Percentiles rank a stretch among this genome's conserved stretches.
These are phyloP conservation scores for Cossypha niveicapilla DNA, from an alignment of 2,797 vertebrate genomes.

Conservation along the genomic window DNA sequence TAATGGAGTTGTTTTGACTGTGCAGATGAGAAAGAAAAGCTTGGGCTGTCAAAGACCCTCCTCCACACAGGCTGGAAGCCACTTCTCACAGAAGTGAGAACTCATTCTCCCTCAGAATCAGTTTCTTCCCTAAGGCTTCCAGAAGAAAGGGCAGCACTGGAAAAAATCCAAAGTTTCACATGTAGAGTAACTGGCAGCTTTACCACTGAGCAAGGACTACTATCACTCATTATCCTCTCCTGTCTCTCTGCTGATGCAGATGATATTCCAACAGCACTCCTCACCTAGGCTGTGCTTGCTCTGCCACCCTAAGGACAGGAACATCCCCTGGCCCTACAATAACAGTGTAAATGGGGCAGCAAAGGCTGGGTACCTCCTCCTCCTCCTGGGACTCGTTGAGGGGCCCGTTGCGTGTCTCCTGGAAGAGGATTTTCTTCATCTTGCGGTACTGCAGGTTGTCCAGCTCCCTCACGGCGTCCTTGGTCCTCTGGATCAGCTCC, in stretches of 20 bases:
- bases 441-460: slow-evolving; percentile 89
- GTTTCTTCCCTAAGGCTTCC: not conserved
- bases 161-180: not conserved
- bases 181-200: not conserved
- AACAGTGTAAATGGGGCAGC: not conserved
- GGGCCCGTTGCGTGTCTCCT: slow-evolving; percentile 91
- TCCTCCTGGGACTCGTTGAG: slow-evolving; percentile 94
- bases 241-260: not conserved
- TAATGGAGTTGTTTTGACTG: not conserved
- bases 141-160: not conserved
- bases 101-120: not conserved
- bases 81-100: not conserved
- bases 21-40: not conserved
- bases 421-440: slow-evolving; percentile 94
- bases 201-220: not conserved
- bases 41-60: not conserved
- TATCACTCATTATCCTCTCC: not conserved
- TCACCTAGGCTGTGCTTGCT: not conserved
- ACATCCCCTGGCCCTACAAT: not conserved
- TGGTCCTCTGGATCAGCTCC: slow-evolving; percentile 95
- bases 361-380: slow-evolving; percentile 80
- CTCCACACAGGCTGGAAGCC: not conserved
- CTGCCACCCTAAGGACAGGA: not conserved
- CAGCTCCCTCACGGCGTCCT: slow-evolving; percentile 86
- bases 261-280: not conserved